Conservation (phyloP, 2,888 invertebrate species). For the Ligdia adustata region DNA sequence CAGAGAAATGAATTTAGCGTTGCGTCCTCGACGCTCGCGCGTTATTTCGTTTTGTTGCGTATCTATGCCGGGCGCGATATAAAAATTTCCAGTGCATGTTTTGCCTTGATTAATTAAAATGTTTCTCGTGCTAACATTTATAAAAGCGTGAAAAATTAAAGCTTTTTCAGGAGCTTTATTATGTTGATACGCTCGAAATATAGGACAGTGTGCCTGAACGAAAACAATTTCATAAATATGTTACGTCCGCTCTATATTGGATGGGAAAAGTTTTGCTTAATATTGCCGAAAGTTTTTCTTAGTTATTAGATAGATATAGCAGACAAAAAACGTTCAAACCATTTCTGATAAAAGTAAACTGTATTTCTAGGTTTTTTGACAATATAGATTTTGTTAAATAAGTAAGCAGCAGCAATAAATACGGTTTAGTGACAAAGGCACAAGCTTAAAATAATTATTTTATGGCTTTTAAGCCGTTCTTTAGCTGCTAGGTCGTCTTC, state of each 20-base stretch:
- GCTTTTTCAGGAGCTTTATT: slow-evolving; percentile 1
- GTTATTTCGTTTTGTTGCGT: slow-evolving; percentile 36
- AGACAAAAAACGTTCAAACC: slow-evolving; percentile 4
- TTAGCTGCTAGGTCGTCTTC: slow-evolving; percentile 6
- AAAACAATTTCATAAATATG: neutral
- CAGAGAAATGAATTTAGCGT: slow-evolving; percentile 30
- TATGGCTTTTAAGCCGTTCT: slow-evolving; percentile 13
- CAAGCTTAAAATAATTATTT: slow-evolving; percentile 15
- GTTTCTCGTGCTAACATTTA: slow-evolving; percentile 16
- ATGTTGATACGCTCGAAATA: neutral
- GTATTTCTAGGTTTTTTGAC: too few species aligned
- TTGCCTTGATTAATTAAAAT: slow-evolving; percentile 31
- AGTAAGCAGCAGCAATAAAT: too few species aligned
- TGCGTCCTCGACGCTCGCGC: slow-evolving; percentile 24
- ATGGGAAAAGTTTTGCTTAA: slow-evolving; percentile 4
- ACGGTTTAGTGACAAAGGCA: slow-evolving; percentile 22
- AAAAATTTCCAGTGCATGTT: slow-evolving; percentile 27
- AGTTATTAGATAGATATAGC: slow-evolving; percentile 6
- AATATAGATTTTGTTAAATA: too few species aligned
- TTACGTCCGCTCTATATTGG: slow-evolving; percentile 7
- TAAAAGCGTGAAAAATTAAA: slow-evolving; percentile 9
- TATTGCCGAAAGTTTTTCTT: slow-evolving; percentile 8
- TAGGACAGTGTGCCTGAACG: neutral
- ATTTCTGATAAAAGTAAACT: slow-evolving; percentile 1
- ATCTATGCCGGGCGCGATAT: slow-evolving; percentile 30